phyloP scores from a whole-genome alignment of 30 jellyfish, hydroid and myxozoan species.

The Phacellophora camtschatica region DNA sequence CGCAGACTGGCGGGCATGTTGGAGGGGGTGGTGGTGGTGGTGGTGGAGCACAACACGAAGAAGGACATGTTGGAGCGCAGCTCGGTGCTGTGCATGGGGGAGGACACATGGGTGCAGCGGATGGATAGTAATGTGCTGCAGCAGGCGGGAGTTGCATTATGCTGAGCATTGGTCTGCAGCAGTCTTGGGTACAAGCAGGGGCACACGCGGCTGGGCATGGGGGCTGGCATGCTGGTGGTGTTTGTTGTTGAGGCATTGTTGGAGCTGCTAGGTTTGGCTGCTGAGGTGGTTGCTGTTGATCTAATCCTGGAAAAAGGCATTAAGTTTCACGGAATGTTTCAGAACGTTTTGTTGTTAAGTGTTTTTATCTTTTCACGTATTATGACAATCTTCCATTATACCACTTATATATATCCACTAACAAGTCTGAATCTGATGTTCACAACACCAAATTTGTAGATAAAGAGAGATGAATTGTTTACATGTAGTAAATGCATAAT shows the following conservation, averaged over 20 bases:
- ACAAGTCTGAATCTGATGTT: too few species aligned
- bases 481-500: too few species aligned
- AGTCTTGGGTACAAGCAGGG: conserved; percentile 92
- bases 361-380: too few species aligned
- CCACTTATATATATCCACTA: too few species aligned
- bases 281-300: conserved; percentile 37
- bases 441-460: too few species aligned
- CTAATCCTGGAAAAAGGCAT: background rate
- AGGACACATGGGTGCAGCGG: conserved; percentile 60
- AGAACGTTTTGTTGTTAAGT: too few species aligned
- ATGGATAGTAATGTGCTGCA: conserved; percentile 72
- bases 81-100: conserved; percentile 80
- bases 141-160: conserved; percentile 69
- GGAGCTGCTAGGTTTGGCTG: conserved; percentile 22
- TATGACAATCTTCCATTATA: too few species aligned
- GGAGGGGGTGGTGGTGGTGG: conserved; percentile 89
- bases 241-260: conserved; percentile 73
- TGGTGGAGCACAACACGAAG: conserved; percentile 82
- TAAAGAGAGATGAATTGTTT: too few species aligned
- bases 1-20: conserved; percentile 73
- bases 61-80: conserved; percentile 92
- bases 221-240: conserved; percentile 73
- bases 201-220: conserved; percentile 92
- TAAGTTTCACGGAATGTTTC: too few species aligned
- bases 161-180: conserved; percentile 80